Base-by-base conservation (phyloP, 23 tunicate species). In the Trididemnum nubilum region DNA sequence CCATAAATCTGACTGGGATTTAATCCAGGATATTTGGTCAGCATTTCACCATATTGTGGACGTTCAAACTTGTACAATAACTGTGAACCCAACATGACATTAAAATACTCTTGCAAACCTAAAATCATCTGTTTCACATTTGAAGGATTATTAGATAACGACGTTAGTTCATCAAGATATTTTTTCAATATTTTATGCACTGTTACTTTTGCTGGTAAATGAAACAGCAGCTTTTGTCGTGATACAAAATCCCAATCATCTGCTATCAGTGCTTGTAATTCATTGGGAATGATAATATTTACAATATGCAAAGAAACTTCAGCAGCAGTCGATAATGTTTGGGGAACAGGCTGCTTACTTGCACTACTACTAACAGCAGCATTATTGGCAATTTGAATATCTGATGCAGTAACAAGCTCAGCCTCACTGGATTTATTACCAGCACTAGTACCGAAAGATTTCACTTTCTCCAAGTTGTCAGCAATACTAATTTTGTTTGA, bases 11-110 rank as follows among this genome's bases (percentile, higher is more conserved):
- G 93, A 30, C 90, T 66, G 27, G 76, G 80, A 35, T 83, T 58
- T 52, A 54, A 51, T n/a, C 82, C 39, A 2, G 98, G 93, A 79
- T 64, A 60, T 60, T 87, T 80, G 4, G 79, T 87, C 60, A 93
- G 38, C 23, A 93, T 84, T 28, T 87, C 98, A 34, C 90, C 90
- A 71, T 86, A 93, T 73, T 93, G 98, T 29, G 92, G 98, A 22
- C 98, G 80, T 64, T 93, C 98, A 81, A 93, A 93, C 51, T 93
- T 93, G 77, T 88, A 93, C 57, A 93, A 54, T 1, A 93, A 88
- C 29, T 88, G 92, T 23, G 90, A 83, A 19, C 98, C 98, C 52
- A 93, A 40, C 84, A 84, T 84, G 9, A 88, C 93, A 87, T 87
- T 93, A 69, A 93, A 93, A 61, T 84, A 87, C 39, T 93, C 98